Conservation (phyloP, 2,113 vertebrate genomes). For the Antechinus flavipes region DNA sequence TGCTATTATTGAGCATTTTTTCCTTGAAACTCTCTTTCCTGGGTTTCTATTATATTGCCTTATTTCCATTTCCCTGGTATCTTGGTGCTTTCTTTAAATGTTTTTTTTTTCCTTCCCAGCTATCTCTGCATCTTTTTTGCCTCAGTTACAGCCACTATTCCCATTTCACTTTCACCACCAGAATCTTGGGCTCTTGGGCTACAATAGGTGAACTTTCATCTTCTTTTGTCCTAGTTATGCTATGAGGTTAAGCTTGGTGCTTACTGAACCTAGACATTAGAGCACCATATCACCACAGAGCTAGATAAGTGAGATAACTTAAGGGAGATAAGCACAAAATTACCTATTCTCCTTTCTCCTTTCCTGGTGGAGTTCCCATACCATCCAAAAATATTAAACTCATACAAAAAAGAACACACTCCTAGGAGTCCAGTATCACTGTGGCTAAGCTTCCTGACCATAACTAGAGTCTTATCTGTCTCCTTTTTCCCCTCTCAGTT, state of each 20-base stretch:
- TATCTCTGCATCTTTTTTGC: background rate
- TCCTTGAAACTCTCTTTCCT: background rate
- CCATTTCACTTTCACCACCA: background rate
- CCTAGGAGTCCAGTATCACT: background rate
- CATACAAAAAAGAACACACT: background rate
- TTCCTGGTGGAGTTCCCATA: background rate
- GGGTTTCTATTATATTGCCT: constrained; percentile 8
- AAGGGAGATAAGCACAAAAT: background rate
- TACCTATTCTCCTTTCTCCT: background rate
- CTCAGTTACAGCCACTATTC: background rate
- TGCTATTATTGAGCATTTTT: background rate
- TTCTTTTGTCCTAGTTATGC: background rate
- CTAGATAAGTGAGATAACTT: background rate
- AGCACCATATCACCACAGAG: background rate
- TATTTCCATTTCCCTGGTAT: background rate
- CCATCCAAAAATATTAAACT: background rate
- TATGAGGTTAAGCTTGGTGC: background rate
- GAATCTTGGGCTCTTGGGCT: background rate
- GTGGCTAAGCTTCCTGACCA: background rate
- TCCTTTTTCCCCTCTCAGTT: background rate
- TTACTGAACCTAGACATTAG: background rate
- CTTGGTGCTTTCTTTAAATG: background rate
- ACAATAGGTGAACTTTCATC: background rate
- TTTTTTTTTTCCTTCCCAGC: background rate
- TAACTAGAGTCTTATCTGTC: background rate